Base-by-base conservation (phyloP, 2,797 vertebrate genomes). In the Gymnoscopelus braueri region DNA sequence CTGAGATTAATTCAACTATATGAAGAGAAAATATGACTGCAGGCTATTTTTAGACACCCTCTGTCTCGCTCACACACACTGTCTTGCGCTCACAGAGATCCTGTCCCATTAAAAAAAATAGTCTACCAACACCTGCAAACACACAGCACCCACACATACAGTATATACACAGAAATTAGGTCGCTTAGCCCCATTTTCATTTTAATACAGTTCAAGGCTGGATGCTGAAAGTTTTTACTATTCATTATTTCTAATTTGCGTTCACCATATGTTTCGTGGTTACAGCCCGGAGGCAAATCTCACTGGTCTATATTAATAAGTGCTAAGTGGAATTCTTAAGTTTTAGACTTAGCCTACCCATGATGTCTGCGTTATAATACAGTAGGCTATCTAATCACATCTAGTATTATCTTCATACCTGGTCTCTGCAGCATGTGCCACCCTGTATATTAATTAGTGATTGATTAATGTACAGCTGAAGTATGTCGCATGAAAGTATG, bases 41-140 rank as follows among this genome's bases (percentile, higher is more conserved):
- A 3, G 56, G 72, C 35, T 89, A 89, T 88, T 84, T 85, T 82
- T 85, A 84, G 81, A 77, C 58, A 65, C 62, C 15, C 50, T 15
- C 57, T 19, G 39, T 52, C 6, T 72, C 67, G 54, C 56, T 64
- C 24, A 76, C 24, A 61, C 19, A 58, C n/a, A 53, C 5, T 50
- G 26, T 3, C 26, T 29, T 29, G 26, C 26, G 2, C 26, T 29
- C 26, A 29, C 3, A 4, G 26, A 29, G 26, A 29, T 29, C 26
- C 26, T 29, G 26, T 29, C 26, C 26, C 26, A 29, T 29, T 29
- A 29, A 29, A 29, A 29, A 29, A 29, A 19, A 19, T 3, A 4
- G 8, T 44, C 4, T 9, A 24, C n/a, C 24, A 8, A 23, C 3
- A 3, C 23, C 23, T 32, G 65, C 54, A 65, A 55, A 53, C 23